Percentiles rank a stretch among this genome's conserved stretches.
phyloP scores from a whole-genome alignment of 2,888 invertebrate species.

The Chrysolina americana region DNA sequence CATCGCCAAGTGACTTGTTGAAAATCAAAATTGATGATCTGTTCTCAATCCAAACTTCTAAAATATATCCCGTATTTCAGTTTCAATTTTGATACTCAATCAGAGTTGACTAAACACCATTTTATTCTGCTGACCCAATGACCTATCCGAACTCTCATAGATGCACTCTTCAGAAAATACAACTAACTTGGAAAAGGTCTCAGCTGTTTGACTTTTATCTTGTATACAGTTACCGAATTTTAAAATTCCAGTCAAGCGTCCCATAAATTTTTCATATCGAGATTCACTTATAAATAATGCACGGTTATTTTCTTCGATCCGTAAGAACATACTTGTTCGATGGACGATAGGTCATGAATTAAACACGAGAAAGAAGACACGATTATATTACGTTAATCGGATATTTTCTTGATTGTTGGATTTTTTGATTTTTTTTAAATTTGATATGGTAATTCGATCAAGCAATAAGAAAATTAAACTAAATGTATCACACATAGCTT shows the following conservation, averaged over 20 bases:
- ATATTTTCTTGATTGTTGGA: not conserved
- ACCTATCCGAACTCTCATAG: slow-evolving; percentile 6
- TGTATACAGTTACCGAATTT: slow-evolving; percentile 37
- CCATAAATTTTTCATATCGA: slow-evolving; percentile 22
- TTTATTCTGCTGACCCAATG: slow-evolving; percentile 12
- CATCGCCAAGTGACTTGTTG: too few species aligned
- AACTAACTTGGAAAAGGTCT: slow-evolving; percentile 22
- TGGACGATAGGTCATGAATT: slow-evolving; percentile 31
- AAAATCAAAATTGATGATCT: too few species aligned
- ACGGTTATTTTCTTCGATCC: slow-evolving; percentile 6
- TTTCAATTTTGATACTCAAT: not conserved
- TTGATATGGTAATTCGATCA: too few species aligned
- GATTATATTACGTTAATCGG: not conserved
- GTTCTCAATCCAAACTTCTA: too few species aligned
- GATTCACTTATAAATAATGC: slow-evolving; percentile 30
- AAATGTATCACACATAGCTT: too few species aligned
- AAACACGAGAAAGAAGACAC: slow-evolving; percentile 21
- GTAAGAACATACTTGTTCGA: not conserved
- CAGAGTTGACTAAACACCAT: not conserved
- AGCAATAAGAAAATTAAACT: too few species aligned
- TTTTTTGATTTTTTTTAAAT: not conserved
- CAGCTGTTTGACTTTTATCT: slow-evolving; percentile 17
- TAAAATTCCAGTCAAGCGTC: slow-evolving; percentile 33
- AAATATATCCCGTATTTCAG: not conserved
- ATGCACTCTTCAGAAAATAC: not conserved